Evolutionary conservation across 2,888 invertebrate species (phyloP), one percentile per base, ranked within the genome.

Genomic region (Aphidius colemani): DNA sequence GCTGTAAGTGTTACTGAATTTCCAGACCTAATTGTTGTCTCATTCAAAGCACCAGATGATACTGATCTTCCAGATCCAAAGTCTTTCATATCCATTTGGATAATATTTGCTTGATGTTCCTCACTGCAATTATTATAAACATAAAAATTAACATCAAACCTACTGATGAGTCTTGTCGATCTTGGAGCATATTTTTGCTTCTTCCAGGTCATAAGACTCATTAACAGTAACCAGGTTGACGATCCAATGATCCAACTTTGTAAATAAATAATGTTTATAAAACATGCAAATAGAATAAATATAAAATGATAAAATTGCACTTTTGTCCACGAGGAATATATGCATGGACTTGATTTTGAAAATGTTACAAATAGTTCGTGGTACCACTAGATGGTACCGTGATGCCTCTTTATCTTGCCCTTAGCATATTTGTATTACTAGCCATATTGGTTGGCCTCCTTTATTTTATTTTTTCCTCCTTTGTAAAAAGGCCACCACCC

Each of bases 331-430:
- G 5, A 30, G 13, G 48, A 10, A 49, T 41, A 55, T 61, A 46
- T 10, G 48, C 49, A 66, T 65, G 64, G 61, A 55, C 44, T 45
- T 61, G 69, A 67, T 30, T 30, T 30, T 30, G 30, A 30, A 30
- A 30, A 30, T 30, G 30, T 30, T 30, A 30, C 30, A 30, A 30
- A 30, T 30, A 30, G 30, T 30, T 30, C 30, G 5, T 30, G 30
- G 30, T 30, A 30, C 30, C 57, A 70, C 70, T 66, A 66, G 70
- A 70, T 70, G 70, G 70, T 67, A 70, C 70, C 70, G 58, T 45
- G 59, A 63, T 65, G 65, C 67, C 64, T 66, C 53, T 62, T 51
- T 30, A 30, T 30, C 30, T 30, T 30, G 66, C 65, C 66, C 64
- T 61, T 61, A 62, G 53, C 63, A 57, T 48, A 59, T 61, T 63